A percentile compares a stretch with the other conserved stretches of the same genome.
Conservation (phyloP, 2,113 vertebrate genomes). For the Nannospalax galili region DNA sequence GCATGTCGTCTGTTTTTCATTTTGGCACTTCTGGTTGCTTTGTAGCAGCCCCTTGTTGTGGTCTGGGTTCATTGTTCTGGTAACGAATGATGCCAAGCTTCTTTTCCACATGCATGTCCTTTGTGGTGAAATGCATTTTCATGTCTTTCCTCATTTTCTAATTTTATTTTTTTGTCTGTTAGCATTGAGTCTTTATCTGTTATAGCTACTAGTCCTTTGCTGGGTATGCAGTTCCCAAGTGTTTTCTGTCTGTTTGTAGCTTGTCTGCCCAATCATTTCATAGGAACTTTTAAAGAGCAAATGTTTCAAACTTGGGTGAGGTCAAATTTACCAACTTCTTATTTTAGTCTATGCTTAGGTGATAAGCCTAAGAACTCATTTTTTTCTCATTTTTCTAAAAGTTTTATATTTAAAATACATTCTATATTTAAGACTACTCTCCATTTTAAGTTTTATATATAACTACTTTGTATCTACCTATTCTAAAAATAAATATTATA, state of each 20-base stretch:
- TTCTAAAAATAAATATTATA: constrained; percentile 23
- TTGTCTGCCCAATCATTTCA: constrained; percentile 1
- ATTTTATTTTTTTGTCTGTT: neutral
- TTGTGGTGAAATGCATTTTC: neutral
- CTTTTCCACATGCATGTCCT: neutral
- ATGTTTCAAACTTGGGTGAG: constrained; percentile 6
- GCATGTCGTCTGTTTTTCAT: neutral
- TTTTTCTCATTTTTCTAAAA: neutral
- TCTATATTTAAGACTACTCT: constrained; percentile 25
- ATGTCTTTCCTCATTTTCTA: constrained; percentile 18
- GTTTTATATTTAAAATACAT: neutral
- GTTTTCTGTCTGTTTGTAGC: neutral
- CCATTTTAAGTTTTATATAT: neutral
- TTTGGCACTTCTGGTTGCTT: neutral
- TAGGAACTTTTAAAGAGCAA: neutral
- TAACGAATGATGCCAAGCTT: neutral
- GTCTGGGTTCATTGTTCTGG: neutral
- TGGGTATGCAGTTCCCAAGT: neutral
- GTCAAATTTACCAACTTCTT: neutral
- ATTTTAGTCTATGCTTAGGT: neutral
- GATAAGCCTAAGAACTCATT: neutral
- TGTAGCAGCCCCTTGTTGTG: neutral
- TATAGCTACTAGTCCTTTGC: neutral
- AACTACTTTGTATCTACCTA: neutral
- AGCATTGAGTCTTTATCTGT: neutral